phyloP scores from a whole-genome alignment of 2,888 invertebrate genomes.

The Orchestes rusci region DNA sequence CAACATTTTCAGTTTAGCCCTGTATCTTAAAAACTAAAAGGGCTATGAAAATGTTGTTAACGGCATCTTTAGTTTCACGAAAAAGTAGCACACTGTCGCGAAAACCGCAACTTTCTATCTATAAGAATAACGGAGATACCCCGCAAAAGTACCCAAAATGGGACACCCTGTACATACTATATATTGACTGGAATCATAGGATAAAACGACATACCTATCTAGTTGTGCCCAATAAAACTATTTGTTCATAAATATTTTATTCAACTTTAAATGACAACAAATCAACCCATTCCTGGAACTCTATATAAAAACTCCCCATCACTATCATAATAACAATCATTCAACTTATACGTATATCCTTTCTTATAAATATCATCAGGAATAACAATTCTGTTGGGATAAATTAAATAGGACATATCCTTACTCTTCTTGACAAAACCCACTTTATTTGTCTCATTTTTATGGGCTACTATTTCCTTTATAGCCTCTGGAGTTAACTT shows the following conservation, averaged over 20 bases:
- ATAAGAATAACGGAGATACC: too few relatives aligned
- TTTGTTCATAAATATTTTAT: too few relatives aligned
- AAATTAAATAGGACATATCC: slow-evolving; percentile 38
- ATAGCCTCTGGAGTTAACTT: slow-evolving; percentile 15
- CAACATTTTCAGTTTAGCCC: too few relatives aligned
- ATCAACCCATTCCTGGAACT: slow-evolving; percentile 57
- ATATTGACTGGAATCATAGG: slow-evolving; percentile 15
- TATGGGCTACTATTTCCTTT: slow-evolving; percentile 14
- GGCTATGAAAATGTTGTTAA: too few relatives aligned
- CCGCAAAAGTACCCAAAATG: too few relatives aligned
- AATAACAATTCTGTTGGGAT: slow-evolving; percentile 60
- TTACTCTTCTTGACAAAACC: slow-evolving; percentile 25
- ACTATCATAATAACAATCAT: slow-evolving; percentile 74
- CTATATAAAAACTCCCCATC: slow-evolving; percentile 75
- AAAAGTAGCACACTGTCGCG: too few relatives aligned
- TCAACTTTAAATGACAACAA: not conserved
- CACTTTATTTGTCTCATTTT: slow-evolving; percentile 26
- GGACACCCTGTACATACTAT: too few relatives aligned
- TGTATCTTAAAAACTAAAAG: too few relatives aligned
- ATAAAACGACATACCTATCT: not conserved
- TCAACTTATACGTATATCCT: slow-evolving; percentile 64
- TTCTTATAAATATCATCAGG: slow-evolving; percentile 56
- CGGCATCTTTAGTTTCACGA: too few relatives aligned
- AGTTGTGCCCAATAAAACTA: too few relatives aligned
- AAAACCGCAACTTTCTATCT: too few relatives aligned